phyloP scores from a whole-genome alignment of 2,113 vertebrate genomes.

The Mesoclemmys tuberculata region DNA sequence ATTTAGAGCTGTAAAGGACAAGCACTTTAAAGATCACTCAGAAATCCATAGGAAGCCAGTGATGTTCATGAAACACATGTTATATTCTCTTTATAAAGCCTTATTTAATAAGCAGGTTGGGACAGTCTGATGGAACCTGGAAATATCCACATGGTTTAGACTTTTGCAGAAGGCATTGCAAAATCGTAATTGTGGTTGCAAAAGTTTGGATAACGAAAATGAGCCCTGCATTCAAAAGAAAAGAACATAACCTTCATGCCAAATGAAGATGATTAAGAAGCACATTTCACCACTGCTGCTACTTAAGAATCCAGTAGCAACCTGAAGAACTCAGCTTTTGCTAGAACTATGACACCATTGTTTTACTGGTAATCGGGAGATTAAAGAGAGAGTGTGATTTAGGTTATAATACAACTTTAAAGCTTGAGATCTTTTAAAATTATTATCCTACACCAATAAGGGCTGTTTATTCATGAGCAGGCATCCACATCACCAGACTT shows the following conservation, averaged over 20 bases:
- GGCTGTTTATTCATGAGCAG: background rate
- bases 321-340: background rate
- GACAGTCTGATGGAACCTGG: background rate
- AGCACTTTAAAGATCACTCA: background rate
- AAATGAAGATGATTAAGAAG: background rate
- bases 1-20: background rate
- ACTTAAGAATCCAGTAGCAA: background rate
- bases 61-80: background rate
- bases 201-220: background rate
- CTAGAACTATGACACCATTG: background rate
- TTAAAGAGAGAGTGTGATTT: too few species aligned
- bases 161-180: background rate
- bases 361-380: background rate
- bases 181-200: background rate
- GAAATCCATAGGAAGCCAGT: background rate
- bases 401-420: too few species aligned
- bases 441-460: background rate
- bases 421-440: background rate
- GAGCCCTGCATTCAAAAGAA: background rate
- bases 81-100: background rate
- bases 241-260: background rate
- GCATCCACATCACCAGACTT: background rate
- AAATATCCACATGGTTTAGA: background rate
- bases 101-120: background rate
- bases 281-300: accelerated